A percentile compares a stretch with the other conserved stretches of the same genome.
Evolutionary conservation across 2,113 vertebrate species (phyloP).

Genomic region (Procavia capensis): DNA sequence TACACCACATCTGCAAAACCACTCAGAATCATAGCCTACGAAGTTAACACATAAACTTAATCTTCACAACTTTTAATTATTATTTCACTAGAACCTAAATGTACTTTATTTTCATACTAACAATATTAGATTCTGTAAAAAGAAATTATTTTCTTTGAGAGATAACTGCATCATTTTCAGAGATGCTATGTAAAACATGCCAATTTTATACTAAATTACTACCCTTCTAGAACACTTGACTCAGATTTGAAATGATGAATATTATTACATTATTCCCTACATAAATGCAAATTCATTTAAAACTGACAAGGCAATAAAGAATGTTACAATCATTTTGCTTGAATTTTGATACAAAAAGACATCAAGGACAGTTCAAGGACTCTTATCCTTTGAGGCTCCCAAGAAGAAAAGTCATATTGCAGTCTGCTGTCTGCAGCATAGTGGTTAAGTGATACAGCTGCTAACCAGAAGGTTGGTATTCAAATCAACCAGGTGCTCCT

Average conservation of each 20-base stretch:
- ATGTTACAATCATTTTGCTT: slow-evolving; percentile 78
- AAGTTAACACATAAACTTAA: too few species aligned
- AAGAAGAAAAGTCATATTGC: not conserved
- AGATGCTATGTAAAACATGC: not conserved
- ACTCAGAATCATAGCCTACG: too few species aligned
- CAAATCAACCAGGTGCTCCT: too few species aligned
- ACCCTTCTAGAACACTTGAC: not conserved
- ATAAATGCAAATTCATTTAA: slow-evolving; percentile 78
- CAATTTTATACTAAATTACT: slow-evolving; percentile 47
- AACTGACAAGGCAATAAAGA: slow-evolving; percentile 67
- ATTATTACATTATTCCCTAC: slow-evolving; percentile 67
- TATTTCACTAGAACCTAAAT: not conserved
- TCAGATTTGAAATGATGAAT: slow-evolving; percentile 76
- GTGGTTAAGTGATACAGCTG: too few species aligned
- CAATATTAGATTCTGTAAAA: slow-evolving; percentile 30
- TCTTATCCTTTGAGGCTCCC: not conserved
- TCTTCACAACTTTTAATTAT: slow-evolving; percentile 12
- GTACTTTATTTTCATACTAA: slow-evolving; percentile 45
- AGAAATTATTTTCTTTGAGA: slow-evolving; percentile 8
- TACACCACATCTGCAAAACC: too few species aligned
- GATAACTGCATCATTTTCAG: not conserved
- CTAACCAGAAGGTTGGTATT: too few species aligned
- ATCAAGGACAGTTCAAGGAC: slow-evolving; percentile 69
- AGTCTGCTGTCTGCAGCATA: too few species aligned
- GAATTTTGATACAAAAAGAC: slow-evolving; percentile 75